Evolutionary conservation across 2,888 invertebrate genomes (phyloP).

Genomic region (Doris montereyensis): DNA sequence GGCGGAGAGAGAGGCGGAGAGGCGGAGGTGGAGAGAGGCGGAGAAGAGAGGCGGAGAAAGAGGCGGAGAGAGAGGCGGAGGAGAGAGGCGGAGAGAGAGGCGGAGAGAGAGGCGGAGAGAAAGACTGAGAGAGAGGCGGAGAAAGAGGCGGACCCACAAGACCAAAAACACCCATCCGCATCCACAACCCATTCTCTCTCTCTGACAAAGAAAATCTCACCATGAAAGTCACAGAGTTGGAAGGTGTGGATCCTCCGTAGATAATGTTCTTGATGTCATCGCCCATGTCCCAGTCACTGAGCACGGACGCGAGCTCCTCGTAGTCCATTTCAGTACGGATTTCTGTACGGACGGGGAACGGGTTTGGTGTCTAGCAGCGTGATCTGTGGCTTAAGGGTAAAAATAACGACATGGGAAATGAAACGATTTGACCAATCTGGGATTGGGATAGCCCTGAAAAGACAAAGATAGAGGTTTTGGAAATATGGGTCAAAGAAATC

Average conservation of each 20-base stretch:
- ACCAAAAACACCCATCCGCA: too few relatives aligned
- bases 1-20: background rate
- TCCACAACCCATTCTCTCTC: too few relatives aligned
- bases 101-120: background rate
- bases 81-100: background rate
- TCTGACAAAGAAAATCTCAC: slow-evolving; percentile 8
- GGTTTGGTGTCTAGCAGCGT: background rate
- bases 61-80: background rate
- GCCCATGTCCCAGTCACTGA: slow-evolving; percentile 67
- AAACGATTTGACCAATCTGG: too few relatives aligned
- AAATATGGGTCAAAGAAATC: too few relatives aligned
- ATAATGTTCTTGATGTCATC: slow-evolving; percentile 63
- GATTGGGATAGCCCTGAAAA: too few relatives aligned
- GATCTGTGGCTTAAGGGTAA: too few relatives aligned
- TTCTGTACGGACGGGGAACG: slow-evolving; percentile 60
- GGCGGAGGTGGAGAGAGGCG: background rate
- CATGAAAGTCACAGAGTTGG: slow-evolving; percentile 49
- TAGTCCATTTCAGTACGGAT: slow-evolving; percentile 56
- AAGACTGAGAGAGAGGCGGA: too few relatives aligned
- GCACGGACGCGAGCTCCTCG: slow-evolving; percentile 57
- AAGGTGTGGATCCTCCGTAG: slow-evolving; percentile 58
- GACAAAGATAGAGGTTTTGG: too few relatives aligned
- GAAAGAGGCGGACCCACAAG: background rate
- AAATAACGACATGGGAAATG: too few relatives aligned
- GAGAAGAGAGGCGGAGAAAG: background rate